Base-by-base conservation (phyloP, 2,888 invertebrate species). In the Carterocephalus palaemon region DNA sequence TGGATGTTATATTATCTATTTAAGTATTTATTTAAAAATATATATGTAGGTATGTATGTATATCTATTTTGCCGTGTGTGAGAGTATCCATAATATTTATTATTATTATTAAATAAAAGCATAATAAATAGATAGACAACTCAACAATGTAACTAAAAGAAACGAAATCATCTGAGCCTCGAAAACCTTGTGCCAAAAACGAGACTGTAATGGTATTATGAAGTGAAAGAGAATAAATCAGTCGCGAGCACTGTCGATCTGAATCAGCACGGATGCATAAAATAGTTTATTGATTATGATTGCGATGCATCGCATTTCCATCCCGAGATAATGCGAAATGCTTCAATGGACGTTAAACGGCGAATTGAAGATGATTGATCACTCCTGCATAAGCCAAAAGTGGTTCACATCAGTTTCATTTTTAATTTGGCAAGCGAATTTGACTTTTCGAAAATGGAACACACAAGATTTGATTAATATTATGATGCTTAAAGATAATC, bases 301-400 rank as follows among this genome's bases (percentile, higher is more conserved):
- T 17, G 37, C 37, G 10, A 37, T 45, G 37, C 43, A 23, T 40
- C 31, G 22, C 29, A 36, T 43, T 37, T 36, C 43, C 29, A 45
- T 45, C 24, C n/a, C 43, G 43, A 45, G 37, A 45, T 45, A 45
- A 45, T 45, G 43, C 13, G 36, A 22, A 42, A 36, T 37, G 31
- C 36, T 37, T 37, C 29, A 23, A 43, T 43, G 43, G 29, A 36
- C 29, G 22, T 23, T 37, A 37, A 45, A 36, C 37, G 37, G 43
- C 43, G 37, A 45, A 45, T 45, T 45, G 31, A 37, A 45, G 43
- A 37, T 37, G 37, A 45, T 45, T 45, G 43, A 45, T 45, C 43
- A 19, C 43, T 20, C 13, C 29, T 20, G 13, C 36, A 22, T 20
- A 16, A 29, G 43, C 29, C 37, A 24, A 24, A 23, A 37, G n/a